Evolutionary conservation across 2,888 invertebrate genomes (phyloP).

Genomic region (Pseudanteris insignis): DNA sequence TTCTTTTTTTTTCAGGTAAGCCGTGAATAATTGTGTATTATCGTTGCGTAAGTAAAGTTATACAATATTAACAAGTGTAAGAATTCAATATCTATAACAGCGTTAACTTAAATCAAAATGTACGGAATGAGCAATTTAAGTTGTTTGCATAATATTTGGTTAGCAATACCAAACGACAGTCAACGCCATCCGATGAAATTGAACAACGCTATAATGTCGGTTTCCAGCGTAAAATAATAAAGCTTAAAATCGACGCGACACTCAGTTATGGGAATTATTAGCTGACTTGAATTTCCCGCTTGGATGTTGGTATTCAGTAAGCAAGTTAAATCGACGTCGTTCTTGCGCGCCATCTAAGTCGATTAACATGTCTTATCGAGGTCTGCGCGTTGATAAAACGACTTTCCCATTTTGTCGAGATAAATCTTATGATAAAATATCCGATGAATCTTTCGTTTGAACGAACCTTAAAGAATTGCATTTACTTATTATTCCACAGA

Average conservation of each 20-base stretch:
- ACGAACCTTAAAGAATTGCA: too few species aligned
- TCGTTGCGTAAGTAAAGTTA: slow-evolving; percentile 3
- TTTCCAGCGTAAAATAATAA: slow-evolving; percentile 17
- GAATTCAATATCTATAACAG: too few species aligned
- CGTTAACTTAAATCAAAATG: too few species aligned
- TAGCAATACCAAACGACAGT: not conserved
- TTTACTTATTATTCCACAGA: too few species aligned
- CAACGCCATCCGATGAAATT: not conserved
- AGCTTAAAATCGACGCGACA: slow-evolving; percentile 19
- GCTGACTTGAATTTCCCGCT: slow-evolving; percentile 10
- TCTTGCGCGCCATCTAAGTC: slow-evolving; percentile 28
- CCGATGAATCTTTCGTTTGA: too few species aligned
- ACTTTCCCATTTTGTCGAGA: slow-evolving; percentile 35
- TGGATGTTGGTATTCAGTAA: slow-evolving; percentile 15
- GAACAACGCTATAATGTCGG: slow-evolving; percentile 3
- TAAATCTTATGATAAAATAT: slow-evolving; percentile 29
- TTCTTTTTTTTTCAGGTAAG: slow-evolving; percentile 20
- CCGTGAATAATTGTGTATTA: not conserved
- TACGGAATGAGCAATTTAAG: slow-evolving; percentile 4
- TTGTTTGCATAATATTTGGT: slow-evolving; percentile 14
- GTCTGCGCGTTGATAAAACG: slow-evolving; percentile 19
- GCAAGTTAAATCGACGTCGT: slow-evolving; percentile 36
- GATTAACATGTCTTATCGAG: slow-evolving; percentile 30
- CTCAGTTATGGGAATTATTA: slow-evolving; percentile 24
- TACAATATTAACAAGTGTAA: slow-evolving; percentile 5